phyloP scores from a whole-genome alignment of 2,888 invertebrate genomes.

The Nomada ferruginata region DNA sequence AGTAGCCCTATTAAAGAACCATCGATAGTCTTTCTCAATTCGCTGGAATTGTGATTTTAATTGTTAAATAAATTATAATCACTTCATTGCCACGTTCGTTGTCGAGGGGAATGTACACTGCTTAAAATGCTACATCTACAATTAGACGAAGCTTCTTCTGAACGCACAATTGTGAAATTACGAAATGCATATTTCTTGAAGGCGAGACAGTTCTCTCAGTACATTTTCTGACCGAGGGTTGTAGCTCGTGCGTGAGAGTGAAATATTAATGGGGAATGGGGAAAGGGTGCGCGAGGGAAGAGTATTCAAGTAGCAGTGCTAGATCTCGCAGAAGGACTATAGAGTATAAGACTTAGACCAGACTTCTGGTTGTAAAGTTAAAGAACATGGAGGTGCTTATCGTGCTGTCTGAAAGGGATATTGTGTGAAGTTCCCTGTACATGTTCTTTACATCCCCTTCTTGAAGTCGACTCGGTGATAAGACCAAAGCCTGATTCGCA shows the following conservation, averaged over 20 bases:
- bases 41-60: too few species aligned
- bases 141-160: not conserved
- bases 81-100: not conserved
- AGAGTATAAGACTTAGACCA: conserved; percentile 22
- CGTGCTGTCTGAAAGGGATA: conserved; percentile 46
- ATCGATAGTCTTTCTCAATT: too few species aligned
- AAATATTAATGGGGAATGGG: conserved; percentile 41
- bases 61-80: too few species aligned
- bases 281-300: conserved; percentile 17
- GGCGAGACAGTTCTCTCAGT: not conserved
- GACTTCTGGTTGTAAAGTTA: conserved; percentile 25
- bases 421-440: conserved; percentile 35
- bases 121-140: not conserved
- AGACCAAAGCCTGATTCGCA: conserved; percentile 9
- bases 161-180: not conserved
- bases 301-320: conserved; percentile 24
- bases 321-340: conserved; percentile 5
- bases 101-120: too few species aligned
- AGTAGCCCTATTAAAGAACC: too few species aligned
- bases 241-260: conserved; percentile 17
- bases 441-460: conserved; percentile 31
- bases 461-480: conserved; percentile 18
- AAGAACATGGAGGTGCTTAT: conserved; percentile 40
- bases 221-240: conserved; percentile 2
- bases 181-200: not conserved